phyloP scores from a whole-genome alignment of 2,113 vertebrate species.

The Anas platyrhynchos region DNA sequence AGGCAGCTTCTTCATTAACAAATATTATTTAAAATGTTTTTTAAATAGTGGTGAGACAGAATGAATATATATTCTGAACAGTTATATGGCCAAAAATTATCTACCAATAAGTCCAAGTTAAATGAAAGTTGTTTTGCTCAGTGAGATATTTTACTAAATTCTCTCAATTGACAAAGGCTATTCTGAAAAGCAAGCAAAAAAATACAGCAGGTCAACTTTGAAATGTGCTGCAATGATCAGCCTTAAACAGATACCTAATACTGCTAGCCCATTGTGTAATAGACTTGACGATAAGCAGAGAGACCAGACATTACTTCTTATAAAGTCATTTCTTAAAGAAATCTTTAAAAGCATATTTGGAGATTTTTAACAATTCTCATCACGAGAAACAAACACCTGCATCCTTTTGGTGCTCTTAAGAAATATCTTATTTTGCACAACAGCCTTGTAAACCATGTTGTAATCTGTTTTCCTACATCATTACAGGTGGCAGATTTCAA shows the following conservation, averaged over 20 bases:
- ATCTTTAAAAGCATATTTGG: not conserved
- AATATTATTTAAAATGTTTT: not conserved
- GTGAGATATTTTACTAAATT: not conserved
- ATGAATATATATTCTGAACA: not conserved
- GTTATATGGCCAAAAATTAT: not conserved
- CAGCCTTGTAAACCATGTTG: not conserved
- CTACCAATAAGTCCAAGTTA: not conserved
- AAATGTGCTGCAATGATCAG: not conserved
- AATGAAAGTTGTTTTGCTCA: not conserved
- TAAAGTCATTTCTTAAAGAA: not conserved
- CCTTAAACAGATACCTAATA: not conserved
- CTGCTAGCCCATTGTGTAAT: accelerated
- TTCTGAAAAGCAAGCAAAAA: not conserved
- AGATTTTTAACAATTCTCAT: not conserved
- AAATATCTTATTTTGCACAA: not conserved
- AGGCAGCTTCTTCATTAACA: not conserved
- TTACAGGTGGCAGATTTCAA: not conserved
- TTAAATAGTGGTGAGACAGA: not conserved
- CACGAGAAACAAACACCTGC: not conserved
- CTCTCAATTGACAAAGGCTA: not conserved
- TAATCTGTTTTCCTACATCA: not conserved
- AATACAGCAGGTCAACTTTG: not conserved
- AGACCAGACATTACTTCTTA: not conserved
- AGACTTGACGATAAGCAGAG: not conserved
- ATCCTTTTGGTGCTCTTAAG: not conserved